Base-by-base conservation (phyloP, 2,113 vertebrate genomes). In the Blennius ocellaris region DNA sequence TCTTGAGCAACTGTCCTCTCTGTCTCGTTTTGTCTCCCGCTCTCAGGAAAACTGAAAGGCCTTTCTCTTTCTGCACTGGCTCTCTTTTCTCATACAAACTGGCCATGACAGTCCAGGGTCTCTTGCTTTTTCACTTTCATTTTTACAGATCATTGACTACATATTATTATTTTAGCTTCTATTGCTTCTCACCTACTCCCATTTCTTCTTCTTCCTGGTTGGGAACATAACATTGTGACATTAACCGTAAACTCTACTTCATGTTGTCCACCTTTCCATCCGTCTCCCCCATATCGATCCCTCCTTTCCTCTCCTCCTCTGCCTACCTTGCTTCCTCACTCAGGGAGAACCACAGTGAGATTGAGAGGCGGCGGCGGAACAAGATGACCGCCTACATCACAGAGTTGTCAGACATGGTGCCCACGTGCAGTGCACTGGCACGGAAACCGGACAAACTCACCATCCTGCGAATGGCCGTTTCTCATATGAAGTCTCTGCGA, bases 391-490 rank as follows among this genome's bases (percentile, higher is more conserved):
- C 94, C 1, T 94, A 94, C 84, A 94, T 94, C 83, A 93, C 93
- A 5, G 94, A 94, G 73, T 77, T 94, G 64, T 99, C 98, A 0
- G 98, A 99, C 73, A 99, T 99, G 98, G 98, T 99, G 77, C 98
- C 98, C 80, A 97, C 97, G 11, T 99, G 98, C 90, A 99, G 95
- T 0, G 97, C 98, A 30, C 91, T 99, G 90, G 97, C 97, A 5
- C 95, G 98, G 64, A 99, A 99, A 82, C 98, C 98, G 0, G 97
- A 99, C 95, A 99, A 99, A 75, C 93, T 99, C 6, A 99, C 98
- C 78, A 99, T 99, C 78, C 89, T 99, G 69, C 96, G 98, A 80
- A 99, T 99, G 98, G 98, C 98, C 0, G 98, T 99, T 40, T 98
- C 98, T 0, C 98, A 99, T 90, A 99, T 99, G 97, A 99, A 99